phyloP scores from a whole-genome alignment of 2,113 vertebrate species.

The Stercorarius parasiticus region DNA sequence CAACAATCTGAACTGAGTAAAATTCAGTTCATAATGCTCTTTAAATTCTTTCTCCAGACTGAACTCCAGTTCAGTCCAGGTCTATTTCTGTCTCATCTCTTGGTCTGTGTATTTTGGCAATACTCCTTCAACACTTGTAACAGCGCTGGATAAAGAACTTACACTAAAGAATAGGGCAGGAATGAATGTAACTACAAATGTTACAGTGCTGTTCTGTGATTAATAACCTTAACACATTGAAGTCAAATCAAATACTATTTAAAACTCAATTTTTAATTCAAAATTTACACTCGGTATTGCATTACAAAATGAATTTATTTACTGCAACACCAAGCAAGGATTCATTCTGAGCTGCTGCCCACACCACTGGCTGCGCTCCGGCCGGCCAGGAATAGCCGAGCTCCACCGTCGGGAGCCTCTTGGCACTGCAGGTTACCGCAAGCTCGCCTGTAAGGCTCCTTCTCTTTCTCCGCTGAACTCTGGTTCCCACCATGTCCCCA shows the following conservation, averaged over 20 bases:
- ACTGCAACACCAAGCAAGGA: neutral
- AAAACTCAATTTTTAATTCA: neutral
- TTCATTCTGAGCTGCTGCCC: neutral
- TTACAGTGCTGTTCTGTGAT: neutral
- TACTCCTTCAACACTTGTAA: neutral
- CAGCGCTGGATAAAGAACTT: neutral
- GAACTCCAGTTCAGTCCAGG: constrained; percentile 16
- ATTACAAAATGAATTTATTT: neutral
- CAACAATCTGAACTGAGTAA: neutral
- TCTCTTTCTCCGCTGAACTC: neutral
- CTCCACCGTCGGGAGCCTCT: neutral
- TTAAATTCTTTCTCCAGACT: constrained; percentile 36
- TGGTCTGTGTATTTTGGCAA: constrained; percentile 27
- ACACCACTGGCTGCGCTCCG: fast-evolving
- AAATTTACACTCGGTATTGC: neutral
- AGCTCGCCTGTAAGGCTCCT: fast-evolving
- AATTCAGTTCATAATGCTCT: neutral
- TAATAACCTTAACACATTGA: neutral
- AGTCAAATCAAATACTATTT: neutral
- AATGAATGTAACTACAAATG: neutral
- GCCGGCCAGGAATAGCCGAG: fast-evolving
- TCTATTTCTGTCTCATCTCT: constrained; percentile 49
- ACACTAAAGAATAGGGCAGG: neutral
- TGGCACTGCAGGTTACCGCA: neutral
- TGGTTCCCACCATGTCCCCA: neutral